phyloP scores from a whole-genome alignment of 2,113 vertebrate species.

The Pseudolaguvia tuberculata region DNA sequence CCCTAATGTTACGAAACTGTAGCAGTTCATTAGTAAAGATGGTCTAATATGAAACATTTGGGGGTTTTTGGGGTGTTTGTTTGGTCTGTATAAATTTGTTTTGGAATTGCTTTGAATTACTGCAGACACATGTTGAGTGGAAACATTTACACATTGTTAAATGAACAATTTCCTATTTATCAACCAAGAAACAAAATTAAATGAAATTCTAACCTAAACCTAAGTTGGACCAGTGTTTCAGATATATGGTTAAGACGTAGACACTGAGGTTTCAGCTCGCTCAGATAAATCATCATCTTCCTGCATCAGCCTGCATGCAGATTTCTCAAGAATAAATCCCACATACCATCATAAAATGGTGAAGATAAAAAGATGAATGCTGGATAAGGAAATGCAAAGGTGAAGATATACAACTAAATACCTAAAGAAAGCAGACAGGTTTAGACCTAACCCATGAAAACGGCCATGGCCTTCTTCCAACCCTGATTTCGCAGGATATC shows the following conservation, averaged over 20 bases:
- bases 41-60: neutral
- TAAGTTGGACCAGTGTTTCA: slow-evolving; percentile 35
- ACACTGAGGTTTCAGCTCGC: slow-evolving; percentile 33
- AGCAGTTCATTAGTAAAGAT: neutral
- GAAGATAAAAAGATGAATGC: neutral
- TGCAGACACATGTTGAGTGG: neutral
- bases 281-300: slow-evolving; percentile 27
- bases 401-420: slow-evolving; percentile 21
- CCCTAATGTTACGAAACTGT: neutral
- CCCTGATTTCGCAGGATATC: slow-evolving; percentile 12
- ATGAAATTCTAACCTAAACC: slow-evolving; percentile 10
- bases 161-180: slow-evolving; percentile 5
- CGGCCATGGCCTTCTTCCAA: slow-evolving; percentile 8
- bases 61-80: neutral
- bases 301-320: slow-evolving; percentile 31
- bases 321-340: slow-evolving; percentile 22
- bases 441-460: slow-evolving; percentile 20
- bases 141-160: neutral
- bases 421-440: slow-evolving; percentile 26
- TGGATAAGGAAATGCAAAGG: neutral
- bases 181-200: neutral
- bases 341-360: neutral
- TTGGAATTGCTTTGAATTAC: neutral
- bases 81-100: neutral
- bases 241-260: slow-evolving; percentile 21